Percentiles rank a stretch among this genome's conserved stretches.
Evolutionary conservation across 2,797 vertebrate species (phyloP).

Genomic region (Brotula barbata): DNA sequence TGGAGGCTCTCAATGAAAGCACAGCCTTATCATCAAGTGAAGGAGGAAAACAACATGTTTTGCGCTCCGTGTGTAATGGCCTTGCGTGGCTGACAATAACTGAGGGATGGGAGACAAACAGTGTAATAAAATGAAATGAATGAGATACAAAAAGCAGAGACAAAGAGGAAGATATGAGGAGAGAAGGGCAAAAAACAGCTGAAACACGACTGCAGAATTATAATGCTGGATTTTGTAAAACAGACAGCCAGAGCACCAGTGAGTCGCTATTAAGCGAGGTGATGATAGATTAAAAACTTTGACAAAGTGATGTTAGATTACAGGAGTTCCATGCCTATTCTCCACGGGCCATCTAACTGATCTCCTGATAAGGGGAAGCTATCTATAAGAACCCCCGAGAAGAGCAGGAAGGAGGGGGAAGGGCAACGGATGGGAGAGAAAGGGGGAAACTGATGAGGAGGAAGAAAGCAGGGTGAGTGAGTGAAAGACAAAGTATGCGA

Average conservation of each 20-base stretch:
- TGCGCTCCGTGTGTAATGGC: constrained; percentile 24
- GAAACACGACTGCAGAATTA: constrained; percentile 7
- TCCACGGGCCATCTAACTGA: constrained; percentile 64
- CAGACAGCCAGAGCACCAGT: constrained; percentile 31
- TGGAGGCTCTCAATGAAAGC: too few relatives aligned
- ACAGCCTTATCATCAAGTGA: constrained; percentile 46
- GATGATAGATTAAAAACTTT: constrained; percentile 69
- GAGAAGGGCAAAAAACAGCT: constrained; percentile 6
- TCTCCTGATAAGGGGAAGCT: constrained; percentile 63
- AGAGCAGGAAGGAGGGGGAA: constrained; percentile 31
- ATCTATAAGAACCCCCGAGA: constrained; percentile 58
- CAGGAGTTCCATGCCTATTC: constrained; percentile 58
- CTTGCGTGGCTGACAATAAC: constrained; percentile 13
- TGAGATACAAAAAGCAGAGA: not conserved
- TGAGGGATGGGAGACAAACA: constrained; percentile 14
- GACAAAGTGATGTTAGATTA: constrained; percentile 63
- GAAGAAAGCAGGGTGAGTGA: constrained; percentile 37
- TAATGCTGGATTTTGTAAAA: constrained; percentile 9
- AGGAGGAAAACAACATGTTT: not conserved
- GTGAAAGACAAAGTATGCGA: constrained; percentile 42
- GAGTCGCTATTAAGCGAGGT: constrained; percentile 44
- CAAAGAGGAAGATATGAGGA: not conserved
- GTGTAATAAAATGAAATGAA: constrained; percentile 17
- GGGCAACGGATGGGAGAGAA: constrained; percentile 53
- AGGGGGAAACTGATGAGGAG: constrained; percentile 49